Percentiles rank a stretch among this genome's conserved stretches.
Conservation (phyloP, 2,113 vertebrate species). For the Proterorhinus semilunaris region DNA sequence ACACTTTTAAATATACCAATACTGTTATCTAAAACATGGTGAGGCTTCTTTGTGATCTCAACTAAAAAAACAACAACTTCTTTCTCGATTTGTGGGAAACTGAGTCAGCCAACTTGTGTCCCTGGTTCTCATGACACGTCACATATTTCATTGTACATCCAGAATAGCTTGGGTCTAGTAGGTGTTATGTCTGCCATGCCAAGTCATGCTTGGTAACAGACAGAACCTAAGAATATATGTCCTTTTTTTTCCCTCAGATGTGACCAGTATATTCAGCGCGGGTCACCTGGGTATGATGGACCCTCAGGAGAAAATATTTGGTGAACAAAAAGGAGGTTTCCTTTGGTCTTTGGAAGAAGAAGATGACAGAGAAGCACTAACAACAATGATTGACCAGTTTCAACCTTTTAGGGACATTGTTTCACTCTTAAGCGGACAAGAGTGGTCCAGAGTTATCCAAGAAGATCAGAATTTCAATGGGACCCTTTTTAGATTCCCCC, state of each 20-base stretch:
- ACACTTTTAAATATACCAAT: too few species aligned
- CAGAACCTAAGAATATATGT: not conserved
- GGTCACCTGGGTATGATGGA: constrained; percentile 78
- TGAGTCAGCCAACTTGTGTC: too few species aligned
- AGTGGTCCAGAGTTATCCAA: constrained; percentile 60
- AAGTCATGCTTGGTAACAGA: too few species aligned
- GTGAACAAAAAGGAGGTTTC: constrained; percentile 66
- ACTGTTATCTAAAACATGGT: too few species aligned
- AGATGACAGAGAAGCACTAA: constrained; percentile 61
- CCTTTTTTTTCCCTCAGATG: constrained; percentile 66
- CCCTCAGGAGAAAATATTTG: constrained; percentile 77
- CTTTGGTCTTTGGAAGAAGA: constrained; percentile 73
- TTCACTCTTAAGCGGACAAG: constrained; percentile 48
- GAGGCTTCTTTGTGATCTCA: too few species aligned
- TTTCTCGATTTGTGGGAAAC: too few species aligned
- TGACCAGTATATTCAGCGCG: constrained; percentile 81
- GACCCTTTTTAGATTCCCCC: constrained; percentile 83
- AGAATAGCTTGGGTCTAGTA: too few species aligned
- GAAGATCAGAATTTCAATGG: constrained; percentile 72
- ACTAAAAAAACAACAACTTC: too few species aligned
- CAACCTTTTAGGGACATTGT: constrained; percentile 78
- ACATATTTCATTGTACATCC: too few species aligned
- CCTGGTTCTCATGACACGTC: too few species aligned
- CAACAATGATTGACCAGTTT: constrained; percentile 75
- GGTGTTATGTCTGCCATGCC: too few species aligned